Conservation (phyloP, 2,797 vertebrate genomes). For the Sebastes iracundus region DNA sequence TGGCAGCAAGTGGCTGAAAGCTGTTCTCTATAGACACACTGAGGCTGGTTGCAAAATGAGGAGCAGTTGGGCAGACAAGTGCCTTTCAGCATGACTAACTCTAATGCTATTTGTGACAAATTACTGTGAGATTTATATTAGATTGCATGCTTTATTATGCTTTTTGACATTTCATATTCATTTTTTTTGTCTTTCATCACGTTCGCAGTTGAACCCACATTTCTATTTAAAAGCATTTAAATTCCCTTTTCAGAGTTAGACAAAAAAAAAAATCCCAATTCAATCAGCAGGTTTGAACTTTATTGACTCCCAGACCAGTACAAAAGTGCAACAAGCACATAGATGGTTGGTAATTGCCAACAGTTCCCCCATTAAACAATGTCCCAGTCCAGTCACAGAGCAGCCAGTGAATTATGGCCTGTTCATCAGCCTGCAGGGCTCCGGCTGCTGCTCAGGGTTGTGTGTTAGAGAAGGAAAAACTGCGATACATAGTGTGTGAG, state of each 20-base stretch:
- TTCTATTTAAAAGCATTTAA: neutral
- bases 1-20: constrained; percentile 24
- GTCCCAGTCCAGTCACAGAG: constrained; percentile 60
- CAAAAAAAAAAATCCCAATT: constrained; percentile 16
- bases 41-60: constrained; percentile 15
- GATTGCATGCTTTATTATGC: neutral
- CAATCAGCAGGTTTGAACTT: constrained; percentile 50
- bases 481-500: constrained; percentile 8
- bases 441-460: constrained; percentile 17
- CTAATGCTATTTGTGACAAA: neutral
- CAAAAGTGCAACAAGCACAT: constrained; percentile 52
- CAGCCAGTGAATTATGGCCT: constrained; percentile 69
- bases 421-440: constrained; percentile 56
- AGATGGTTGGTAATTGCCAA: constrained; percentile 62
- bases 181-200: neutral
- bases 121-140: neutral
- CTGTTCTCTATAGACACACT: neutral
- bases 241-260: constrained; percentile 1
- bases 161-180: neutral
- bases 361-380: constrained; percentile 63
- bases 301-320: constrained; percentile 46
- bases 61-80: constrained; percentile 12
- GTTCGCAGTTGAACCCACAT: neutral
- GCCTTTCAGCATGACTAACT: constrained; percentile 7
- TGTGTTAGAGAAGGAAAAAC: constrained; percentile 18